Evolutionary conservation across 2,888 invertebrate species (phyloP).

Genomic region (Tipula unca): DNA sequence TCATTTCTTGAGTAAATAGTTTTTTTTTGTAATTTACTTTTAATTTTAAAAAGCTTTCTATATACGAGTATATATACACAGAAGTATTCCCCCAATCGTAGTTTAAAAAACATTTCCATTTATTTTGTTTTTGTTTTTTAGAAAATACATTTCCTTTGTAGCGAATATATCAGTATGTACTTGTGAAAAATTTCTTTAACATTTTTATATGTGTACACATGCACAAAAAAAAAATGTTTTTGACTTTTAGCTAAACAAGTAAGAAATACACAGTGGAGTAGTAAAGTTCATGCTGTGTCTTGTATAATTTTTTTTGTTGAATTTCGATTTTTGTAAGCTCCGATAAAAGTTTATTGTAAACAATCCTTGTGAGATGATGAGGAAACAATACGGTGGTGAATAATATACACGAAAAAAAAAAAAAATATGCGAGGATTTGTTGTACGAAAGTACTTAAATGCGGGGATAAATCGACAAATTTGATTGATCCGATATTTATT

Average conservation of each 20-base stretch:
- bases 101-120: neutral
- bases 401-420: no score
- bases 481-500: conserved; percentile 8
- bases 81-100: neutral
- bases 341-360: neutral
- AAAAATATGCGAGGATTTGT: neutral
- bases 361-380: neutral
- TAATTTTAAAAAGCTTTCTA: neutral
- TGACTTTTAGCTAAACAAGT: neutral
- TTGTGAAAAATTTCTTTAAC: no score
- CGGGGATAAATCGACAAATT: neutral
- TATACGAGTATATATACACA: neutral
- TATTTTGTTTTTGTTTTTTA: neutral
- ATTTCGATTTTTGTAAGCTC: neutral
- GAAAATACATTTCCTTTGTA: neutral
- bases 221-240: neutral
- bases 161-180: no score
- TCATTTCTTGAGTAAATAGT: neutral
- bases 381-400: neutral
- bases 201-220: neutral
- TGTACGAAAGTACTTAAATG: neutral
- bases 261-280: neutral
- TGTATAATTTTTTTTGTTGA: neutral
- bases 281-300: neutral
- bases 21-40: neutral